phyloP scores from a whole-genome alignment of 2,888 invertebrate species.

The Limnephilus marmoratus region DNA sequence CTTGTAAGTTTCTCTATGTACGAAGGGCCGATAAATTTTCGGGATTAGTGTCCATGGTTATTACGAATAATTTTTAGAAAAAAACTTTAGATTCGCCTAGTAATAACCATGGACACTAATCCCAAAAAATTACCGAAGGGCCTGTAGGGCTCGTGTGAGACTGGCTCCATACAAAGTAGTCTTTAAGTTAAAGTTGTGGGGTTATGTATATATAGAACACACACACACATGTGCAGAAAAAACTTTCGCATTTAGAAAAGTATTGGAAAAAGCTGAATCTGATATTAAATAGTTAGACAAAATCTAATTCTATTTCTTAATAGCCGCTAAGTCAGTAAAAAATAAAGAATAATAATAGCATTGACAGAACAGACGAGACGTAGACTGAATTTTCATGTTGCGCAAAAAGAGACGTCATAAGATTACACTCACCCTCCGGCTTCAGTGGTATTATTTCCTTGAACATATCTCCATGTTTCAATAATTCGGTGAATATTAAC shows the following conservation, averaged over 20 bases:
- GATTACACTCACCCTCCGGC: conserved; percentile 71
- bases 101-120: too few species aligned
- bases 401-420: conserved; percentile 68
- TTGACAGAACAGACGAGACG: neutral
- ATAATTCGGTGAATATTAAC: conserved; percentile 82
- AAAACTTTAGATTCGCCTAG: too few species aligned
- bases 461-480: conserved; percentile 82
- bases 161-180: neutral
- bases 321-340: neutral
- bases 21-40: too few species aligned
- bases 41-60: too few species aligned
- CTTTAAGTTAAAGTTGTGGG: neutral
- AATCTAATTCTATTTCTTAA: neutral
- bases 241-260: neutral
- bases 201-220: conserved; percentile 10
- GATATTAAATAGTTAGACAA: neutral
- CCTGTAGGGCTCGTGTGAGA: neutral
- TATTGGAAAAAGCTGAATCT: neutral
- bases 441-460: conserved; percentile 79
- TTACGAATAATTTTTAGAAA: too few species aligned
- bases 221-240: conserved; percentile 53
- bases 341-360: neutral
- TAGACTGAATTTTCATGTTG: neutral
- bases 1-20: too few species aligned
- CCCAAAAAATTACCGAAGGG: too few species aligned